Conservation (phyloP, 2,888 invertebrate species). For the Dryobota labecula region DNA sequence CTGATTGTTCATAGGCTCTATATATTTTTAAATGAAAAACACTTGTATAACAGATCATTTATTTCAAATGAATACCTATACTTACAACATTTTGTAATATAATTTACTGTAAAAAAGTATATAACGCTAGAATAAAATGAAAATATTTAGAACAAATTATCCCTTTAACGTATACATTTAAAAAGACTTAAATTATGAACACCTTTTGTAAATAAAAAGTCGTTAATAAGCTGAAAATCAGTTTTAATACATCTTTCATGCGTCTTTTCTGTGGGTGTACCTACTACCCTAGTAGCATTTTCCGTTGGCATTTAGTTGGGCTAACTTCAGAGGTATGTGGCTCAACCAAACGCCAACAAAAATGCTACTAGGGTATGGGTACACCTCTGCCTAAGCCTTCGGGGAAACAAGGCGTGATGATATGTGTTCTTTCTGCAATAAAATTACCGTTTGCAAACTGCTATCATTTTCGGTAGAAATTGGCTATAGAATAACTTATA, state of each 20-base stretch:
- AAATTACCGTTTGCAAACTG: not conserved
- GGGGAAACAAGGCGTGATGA: too few relatives aligned
- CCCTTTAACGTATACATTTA: not conserved
- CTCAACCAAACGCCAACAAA: too few relatives aligned
- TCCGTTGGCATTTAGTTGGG: too few relatives aligned
- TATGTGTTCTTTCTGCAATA: too few relatives aligned
- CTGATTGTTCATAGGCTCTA: not conserved
- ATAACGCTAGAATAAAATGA: constrained; percentile 3
- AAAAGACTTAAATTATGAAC: not conserved
- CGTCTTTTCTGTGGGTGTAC: too few relatives aligned
- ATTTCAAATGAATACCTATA: constrained; percentile 19
- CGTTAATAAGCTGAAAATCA: not conserved
- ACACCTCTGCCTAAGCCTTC: too few relatives aligned
- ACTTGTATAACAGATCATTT: constrained; percentile 43
- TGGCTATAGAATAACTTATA: not conserved
- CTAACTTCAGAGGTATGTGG: too few relatives aligned
- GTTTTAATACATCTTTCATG: too few relatives aligned
- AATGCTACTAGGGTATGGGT: too few relatives aligned
- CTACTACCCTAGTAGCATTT: too few relatives aligned
- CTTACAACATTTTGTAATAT: constrained; percentile 4
- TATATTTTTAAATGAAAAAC: constrained; percentile 1
- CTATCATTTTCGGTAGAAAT: not conserved
- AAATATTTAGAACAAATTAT: not conserved
- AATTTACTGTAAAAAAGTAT: constrained; percentile 2
- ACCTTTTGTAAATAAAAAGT: not conserved